Evolutionary conservation across 1,140 invertebrate genomes (phyloP).

Genomic region (Procambarus virginalis): DNA sequence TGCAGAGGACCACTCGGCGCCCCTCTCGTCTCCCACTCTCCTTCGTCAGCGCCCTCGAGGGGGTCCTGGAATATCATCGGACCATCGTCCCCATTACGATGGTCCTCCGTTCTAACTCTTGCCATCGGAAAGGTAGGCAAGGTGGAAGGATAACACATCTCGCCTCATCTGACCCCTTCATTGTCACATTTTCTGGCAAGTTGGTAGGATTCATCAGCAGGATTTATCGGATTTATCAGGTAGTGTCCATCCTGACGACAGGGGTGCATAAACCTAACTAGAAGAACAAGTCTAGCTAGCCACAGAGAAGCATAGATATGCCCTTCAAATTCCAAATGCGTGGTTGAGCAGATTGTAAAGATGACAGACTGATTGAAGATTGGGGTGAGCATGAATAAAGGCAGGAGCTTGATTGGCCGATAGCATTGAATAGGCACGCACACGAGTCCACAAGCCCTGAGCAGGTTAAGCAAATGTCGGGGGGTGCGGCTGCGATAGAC

Average conservation of each 20-base stretch:
- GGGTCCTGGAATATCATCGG: background rate
- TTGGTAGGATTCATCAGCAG: no score
- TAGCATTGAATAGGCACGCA: background rate
- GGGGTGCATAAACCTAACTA: no score
- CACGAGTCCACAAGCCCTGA: background rate
- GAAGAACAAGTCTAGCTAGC: no score
- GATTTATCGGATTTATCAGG: no score
- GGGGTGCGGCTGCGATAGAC: no score
- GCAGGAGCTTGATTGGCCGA: no score
- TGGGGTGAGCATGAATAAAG: background rate
- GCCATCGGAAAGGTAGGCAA: background rate
- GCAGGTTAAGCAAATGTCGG: background rate
- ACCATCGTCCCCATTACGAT: no score
- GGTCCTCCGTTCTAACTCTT: background rate
- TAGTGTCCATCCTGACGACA: no score
- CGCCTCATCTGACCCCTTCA: background rate
- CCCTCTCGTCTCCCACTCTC: background rate
- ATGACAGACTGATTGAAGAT: background rate
- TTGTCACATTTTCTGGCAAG: no score
- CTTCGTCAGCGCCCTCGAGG: background rate
- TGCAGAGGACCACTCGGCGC: conserved; percentile 9
- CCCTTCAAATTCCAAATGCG: no score
- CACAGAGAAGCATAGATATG: no score
- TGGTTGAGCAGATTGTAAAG: no score
- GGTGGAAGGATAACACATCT: background rate